Conservation (phyloP, 2,797 vertebrate genomes). For the Alcedo quadribrachys region DNA sequence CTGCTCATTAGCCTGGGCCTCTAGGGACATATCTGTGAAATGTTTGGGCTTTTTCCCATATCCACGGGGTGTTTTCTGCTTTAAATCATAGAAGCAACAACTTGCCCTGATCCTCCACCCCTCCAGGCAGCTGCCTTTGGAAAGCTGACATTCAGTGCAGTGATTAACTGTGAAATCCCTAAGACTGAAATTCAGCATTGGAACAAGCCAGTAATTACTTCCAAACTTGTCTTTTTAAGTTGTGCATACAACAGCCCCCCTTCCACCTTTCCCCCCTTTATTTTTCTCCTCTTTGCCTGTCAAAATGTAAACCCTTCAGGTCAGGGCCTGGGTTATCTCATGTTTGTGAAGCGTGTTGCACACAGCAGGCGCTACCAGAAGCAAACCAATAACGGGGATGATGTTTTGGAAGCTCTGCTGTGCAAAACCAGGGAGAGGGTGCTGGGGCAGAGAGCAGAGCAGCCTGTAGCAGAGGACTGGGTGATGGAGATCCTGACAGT, state of each 20-base stretch:
- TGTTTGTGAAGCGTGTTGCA: not conserved
- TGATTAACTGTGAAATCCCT: not conserved
- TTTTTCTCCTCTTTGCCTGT: not conserved
- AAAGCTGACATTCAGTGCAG: not conserved
- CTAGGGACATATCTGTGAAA: not conserved
- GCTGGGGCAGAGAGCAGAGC: not conserved
- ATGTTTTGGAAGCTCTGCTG: not conserved
- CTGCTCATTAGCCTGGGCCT: not conserved
- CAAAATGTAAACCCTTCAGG: not conserved
- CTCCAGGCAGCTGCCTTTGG: not conserved
- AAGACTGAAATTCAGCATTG: not conserved
- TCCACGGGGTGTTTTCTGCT: not conserved
- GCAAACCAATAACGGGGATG: fast-evolving
- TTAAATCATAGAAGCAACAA: not conserved
- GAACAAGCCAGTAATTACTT: not conserved
- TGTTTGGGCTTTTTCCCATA: not conserved
- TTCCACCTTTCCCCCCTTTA: not conserved
- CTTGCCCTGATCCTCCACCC: not conserved
- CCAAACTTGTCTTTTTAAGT: not conserved
- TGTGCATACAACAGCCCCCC: not conserved
- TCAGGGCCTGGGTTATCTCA: not conserved
- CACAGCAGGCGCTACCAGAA: not conserved
- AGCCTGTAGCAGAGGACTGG: not conserved
- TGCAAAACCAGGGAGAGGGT: not conserved
- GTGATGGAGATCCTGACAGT: not conserved